These are phyloP conservation scores for Habropoda laboriosa DNA, from an alignment of 1,140 invertebrate species.

Conservation along the genomic window DNA sequence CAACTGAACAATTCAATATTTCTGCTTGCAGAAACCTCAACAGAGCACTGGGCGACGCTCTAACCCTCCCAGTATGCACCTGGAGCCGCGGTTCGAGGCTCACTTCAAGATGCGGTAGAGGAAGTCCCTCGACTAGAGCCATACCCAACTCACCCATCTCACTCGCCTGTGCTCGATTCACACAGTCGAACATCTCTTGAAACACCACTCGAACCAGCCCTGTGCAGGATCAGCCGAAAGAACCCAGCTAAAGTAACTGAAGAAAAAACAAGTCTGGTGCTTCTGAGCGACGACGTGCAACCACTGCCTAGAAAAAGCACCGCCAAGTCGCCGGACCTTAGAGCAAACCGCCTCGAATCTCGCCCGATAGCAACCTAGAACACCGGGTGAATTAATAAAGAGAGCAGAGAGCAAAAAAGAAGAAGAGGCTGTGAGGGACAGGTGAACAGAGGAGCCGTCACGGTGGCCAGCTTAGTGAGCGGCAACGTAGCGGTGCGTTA, in stretches of 20 bases:
- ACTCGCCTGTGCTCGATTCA: too few species aligned
- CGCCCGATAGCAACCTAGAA: too few species aligned
- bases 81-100: conserved; percentile 45
- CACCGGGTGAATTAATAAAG: too few species aligned
- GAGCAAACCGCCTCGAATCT: too few species aligned
- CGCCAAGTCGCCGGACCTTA: too few species aligned
- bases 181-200: too few species aligned
- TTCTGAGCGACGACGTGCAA: too few species aligned
- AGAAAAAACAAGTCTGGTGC: too few species aligned
- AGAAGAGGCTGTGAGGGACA: neutral
- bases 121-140: conserved; percentile 25
- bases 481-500: conserved; percentile 78
- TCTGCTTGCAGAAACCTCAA: conserved; percentile 74
- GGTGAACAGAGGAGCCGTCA: conserved; percentile 74
- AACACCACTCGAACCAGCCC: neutral
- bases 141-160: too few species aligned
- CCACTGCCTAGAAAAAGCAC: too few species aligned
- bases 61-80: conserved; percentile 35
- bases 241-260: too few species aligned
- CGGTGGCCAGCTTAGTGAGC: conserved; percentile 80
- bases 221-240: too few species aligned
- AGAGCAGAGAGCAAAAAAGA: neutral
- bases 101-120: conserved; percentile 60
- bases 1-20: neutral
- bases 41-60: conserved; percentile 29